Evolutionary conservation across 2,888 invertebrate genomes (phyloP).

Genomic region (Eristalis pertinax): DNA sequence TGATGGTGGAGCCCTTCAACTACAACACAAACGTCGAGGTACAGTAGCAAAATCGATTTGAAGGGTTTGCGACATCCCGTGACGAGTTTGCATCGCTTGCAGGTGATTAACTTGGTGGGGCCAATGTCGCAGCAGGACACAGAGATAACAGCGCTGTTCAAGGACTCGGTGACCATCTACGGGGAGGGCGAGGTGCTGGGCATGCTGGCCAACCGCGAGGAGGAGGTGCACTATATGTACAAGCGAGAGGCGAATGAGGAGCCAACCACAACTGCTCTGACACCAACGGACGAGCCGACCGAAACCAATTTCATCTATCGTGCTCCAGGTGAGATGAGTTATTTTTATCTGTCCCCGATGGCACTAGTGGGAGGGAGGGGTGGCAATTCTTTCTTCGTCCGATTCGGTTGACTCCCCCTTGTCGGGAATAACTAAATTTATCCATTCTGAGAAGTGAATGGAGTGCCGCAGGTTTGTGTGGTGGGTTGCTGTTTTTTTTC

Average conservation of each 20-base stretch:
- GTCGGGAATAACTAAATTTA: background rate
- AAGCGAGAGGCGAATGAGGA: conserved; percentile 77
- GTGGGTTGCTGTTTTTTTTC: background rate
- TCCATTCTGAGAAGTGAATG: background rate
- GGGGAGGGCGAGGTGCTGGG: conserved; percentile 84
- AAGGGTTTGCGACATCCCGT: background rate
- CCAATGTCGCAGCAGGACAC: conserved; percentile 84
- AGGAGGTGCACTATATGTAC: conserved; percentile 78
- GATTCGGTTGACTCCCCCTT: background rate
- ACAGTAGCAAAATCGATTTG: background rate
- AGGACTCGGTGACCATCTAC: conserved; percentile 83
- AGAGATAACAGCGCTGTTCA: conserved; percentile 84
- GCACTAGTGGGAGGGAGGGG: too few species aligned
- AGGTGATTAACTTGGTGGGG: conserved; percentile 84
- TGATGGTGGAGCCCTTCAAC: conserved; percentile 84
- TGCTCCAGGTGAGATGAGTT: conserved; percentile 81
- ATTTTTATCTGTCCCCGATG: conserved; percentile 11
- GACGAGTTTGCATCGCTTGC: conserved; percentile 2
- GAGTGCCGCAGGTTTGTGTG: background rate
- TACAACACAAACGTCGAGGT: conserved; percentile 85
- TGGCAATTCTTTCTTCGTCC: background rate
- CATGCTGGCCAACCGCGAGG: conserved; percentile 82
- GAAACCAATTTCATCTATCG: conserved; percentile 83
- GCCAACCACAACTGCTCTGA: conserved; percentile 77
- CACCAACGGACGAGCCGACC: conserved; percentile 77